phyloP scores from a whole-genome alignment of 2,113 vertebrate genomes.

The Lutjanus erythropterus region DNA sequence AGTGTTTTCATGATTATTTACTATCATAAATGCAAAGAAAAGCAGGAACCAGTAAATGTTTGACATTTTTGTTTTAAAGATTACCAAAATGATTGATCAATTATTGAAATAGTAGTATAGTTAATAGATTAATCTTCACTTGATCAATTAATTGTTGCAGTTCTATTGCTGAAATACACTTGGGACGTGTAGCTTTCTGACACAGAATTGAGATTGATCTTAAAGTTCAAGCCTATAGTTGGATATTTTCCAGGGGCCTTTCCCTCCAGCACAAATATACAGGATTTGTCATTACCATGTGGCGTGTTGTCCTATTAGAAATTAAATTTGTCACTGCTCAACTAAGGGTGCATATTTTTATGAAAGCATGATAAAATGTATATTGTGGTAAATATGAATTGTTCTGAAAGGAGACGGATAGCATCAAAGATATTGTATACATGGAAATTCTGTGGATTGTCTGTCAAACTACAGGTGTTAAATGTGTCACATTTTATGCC shows the following conservation, averaged over 20 bases:
- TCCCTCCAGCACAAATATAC: not conserved
- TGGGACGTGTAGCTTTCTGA: not conserved
- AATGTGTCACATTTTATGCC: not conserved
- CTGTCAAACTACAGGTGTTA: not conserved
- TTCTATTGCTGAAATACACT: not conserved
- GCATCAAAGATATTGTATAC: not conserved
- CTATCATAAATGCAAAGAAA: too few relatives aligned
- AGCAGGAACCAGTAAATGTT: too few relatives aligned
- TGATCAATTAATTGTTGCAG: too few relatives aligned
- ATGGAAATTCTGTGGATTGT: not conserved
- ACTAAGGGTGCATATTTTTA: not conserved
- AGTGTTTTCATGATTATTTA: too few relatives aligned
- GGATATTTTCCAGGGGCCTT: not conserved
- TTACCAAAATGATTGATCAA: too few relatives aligned
- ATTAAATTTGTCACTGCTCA: not conserved
- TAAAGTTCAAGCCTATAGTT: not conserved
- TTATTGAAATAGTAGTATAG: too few relatives aligned
- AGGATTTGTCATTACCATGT: not conserved
- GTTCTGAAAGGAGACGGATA: not conserved
- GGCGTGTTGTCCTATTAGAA: not conserved
- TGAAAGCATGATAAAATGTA: not conserved
- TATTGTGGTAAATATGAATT: not conserved
- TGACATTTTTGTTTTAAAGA: too few relatives aligned
- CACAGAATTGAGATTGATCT: not conserved
- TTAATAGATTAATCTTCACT: too few relatives aligned